phyloP scores from a whole-genome alignment of 2,113 vertebrate species.

The Tautogolabrus adspersus region DNA sequence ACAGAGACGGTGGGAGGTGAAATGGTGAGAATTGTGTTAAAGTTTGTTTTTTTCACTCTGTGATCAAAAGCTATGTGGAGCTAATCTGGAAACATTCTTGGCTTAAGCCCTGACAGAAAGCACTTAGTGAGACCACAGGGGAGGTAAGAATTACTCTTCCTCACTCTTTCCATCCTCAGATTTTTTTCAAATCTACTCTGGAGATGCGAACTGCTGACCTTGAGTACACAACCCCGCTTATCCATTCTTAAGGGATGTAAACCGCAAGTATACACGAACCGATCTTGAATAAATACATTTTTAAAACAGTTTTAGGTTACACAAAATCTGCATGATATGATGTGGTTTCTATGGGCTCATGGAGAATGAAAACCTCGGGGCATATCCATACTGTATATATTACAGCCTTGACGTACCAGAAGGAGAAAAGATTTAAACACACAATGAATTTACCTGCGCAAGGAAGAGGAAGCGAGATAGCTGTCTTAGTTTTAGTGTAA shows the following conservation, averaged over 20 bases:
- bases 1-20: slow-evolving; percentile 30
- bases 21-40: slow-evolving; percentile 51
- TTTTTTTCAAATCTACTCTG: slow-evolving; percentile 15
- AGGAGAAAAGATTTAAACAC: no score
- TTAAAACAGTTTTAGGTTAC: neutral
- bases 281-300: neutral
- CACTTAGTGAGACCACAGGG: slow-evolving; percentile 51
- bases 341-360: neutral
- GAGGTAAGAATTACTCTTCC: slow-evolving; percentile 44
- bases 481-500: no score
- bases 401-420: no score
- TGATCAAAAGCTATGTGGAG: slow-evolving; percentile 51
- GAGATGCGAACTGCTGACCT: slow-evolving; percentile 56
- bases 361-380: no score
- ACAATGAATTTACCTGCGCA: no score
- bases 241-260: slow-evolving; percentile 30
- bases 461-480: no score
- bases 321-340: neutral
- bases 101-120: slow-evolving; percentile 53
- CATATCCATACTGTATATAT: no score
- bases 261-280: slow-evolving; percentile 22
- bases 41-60: slow-evolving; percentile 51
- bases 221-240: slow-evolving; percentile 29
- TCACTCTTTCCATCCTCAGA: slow-evolving; percentile 13
- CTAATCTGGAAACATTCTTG: slow-evolving; percentile 58